A percentile compares a stretch with the other conserved stretches of the same genome.
Conservation (phyloP, 2,888 invertebrate species). For the Girardia tigrina region DNA sequence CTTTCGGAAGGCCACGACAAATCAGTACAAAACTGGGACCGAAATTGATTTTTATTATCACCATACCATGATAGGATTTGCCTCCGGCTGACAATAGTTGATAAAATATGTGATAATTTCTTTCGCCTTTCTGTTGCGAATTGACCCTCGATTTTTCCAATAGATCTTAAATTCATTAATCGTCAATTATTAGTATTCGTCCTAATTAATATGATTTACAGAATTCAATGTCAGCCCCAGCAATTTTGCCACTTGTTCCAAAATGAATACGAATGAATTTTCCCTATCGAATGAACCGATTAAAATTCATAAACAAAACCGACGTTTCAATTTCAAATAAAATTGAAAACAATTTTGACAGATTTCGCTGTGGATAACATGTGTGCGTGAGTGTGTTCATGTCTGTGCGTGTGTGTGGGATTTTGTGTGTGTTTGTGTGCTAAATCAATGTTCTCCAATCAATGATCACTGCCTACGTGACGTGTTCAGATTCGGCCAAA, state of each 20-base stretch:
- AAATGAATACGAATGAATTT: slow-evolving; percentile 99
- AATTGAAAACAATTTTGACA: too few species aligned
- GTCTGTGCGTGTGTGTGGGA: background rate
- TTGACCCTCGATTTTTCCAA: slow-evolving; percentile 99
- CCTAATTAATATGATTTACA: slow-evolving; percentile 70
- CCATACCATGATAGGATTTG: slow-evolving; percentile 34
- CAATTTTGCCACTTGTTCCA: slow-evolving; percentile 94
- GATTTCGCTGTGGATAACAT: background rate
- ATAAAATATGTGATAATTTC: slow-evolving; percentile 99
- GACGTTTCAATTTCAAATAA: too few species aligned
- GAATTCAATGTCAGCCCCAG: slow-evolving; percentile 99
- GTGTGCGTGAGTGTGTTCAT: background rate
- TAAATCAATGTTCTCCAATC: background rate
- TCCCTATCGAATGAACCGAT: slow-evolving; percentile 67
- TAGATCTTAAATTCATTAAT: slow-evolving; percentile 60
- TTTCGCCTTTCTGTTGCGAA: slow-evolving; percentile 82
- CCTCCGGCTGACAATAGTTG: slow-evolving; percentile 53
- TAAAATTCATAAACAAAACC: background rate
- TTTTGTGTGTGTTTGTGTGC: background rate
- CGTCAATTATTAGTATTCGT: background rate
- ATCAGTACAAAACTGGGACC: too few species aligned
- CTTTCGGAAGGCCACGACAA: too few species aligned
- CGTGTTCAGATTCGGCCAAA: background rate
- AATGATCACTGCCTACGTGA: background rate
- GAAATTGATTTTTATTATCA: background rate